These are phyloP conservation scores for Apistogramma diplotaenia DNA, from an alignment of 2,113 vertebrate genomes.

Conservation along the genomic window DNA sequence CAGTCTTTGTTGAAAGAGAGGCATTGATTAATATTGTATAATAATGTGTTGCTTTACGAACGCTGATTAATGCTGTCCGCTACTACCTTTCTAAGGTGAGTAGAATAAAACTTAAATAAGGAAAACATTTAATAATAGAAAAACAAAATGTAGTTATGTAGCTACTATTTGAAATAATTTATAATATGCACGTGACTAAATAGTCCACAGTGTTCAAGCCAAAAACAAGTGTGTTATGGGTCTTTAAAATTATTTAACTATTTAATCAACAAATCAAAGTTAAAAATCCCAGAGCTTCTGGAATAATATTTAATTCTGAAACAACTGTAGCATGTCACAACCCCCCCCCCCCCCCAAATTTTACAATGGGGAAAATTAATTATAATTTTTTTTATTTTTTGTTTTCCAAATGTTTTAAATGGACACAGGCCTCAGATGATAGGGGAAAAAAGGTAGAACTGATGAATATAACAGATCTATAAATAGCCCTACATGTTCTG, in stretches of 20 bases:
- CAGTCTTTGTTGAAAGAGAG: background rate
- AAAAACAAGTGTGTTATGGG: background rate
- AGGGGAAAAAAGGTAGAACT: background rate
- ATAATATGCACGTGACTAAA: background rate
- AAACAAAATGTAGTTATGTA: background rate
- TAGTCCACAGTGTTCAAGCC: background rate
- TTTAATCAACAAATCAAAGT: too few relatives aligned
- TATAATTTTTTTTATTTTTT: constrained; percentile 16
- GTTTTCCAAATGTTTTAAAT: background rate
- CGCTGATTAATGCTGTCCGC: background rate
- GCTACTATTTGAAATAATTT: background rate
- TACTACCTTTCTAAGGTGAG: background rate
- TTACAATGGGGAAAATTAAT: too few relatives aligned
- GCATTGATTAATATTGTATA: background rate
- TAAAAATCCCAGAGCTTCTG: background rate
- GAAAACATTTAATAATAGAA: background rate
- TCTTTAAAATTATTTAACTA: background rate
- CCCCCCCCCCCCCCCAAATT: too few relatives aligned
- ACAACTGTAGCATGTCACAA: background rate
- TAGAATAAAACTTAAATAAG: background rate
- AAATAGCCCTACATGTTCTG: constrained; percentile 4
- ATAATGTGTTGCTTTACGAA: too few relatives aligned
- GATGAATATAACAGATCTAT: background rate
- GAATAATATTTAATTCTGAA: background rate
- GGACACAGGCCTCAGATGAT: constrained; percentile 9